phyloP scores from a whole-genome alignment of 2,113 vertebrate species.

The Ondatra zibethicus region DNA sequence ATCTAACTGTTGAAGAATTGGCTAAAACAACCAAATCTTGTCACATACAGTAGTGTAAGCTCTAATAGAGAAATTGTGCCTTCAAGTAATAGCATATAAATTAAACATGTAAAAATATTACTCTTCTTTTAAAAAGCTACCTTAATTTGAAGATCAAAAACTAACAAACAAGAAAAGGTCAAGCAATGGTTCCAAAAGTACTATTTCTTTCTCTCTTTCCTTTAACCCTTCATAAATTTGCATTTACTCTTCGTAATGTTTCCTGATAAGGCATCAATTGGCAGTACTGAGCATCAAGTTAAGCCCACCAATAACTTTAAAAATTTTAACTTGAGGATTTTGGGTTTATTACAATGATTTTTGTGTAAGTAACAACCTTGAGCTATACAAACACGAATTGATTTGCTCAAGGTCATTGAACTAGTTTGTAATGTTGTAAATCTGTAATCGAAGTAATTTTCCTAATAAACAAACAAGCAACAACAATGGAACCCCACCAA shows the following conservation, averaged over 20 bases:
- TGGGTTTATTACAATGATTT: conserved; percentile 8
- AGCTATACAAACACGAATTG: not conserved
- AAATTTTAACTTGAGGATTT: not conserved
- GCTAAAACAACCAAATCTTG: not conserved
- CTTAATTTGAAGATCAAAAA: not conserved
- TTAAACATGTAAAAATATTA: not conserved
- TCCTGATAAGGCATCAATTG: not conserved
- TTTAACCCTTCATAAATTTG: not conserved
- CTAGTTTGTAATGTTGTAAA: conserved; percentile 21
- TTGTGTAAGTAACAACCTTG: not conserved
- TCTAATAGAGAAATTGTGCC: not conserved
- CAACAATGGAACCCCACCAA: not conserved
- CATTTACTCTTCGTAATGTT: not conserved
- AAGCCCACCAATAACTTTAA: not conserved
- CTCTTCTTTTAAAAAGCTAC: not conserved
- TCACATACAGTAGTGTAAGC: no score
- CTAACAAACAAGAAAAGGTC: not conserved
- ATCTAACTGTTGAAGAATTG: no score
- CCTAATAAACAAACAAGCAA: not conserved
- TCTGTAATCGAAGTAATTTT: conserved; percentile 5
- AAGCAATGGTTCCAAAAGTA: not conserved
- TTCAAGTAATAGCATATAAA: not conserved
- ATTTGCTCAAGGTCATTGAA: conserved; percentile 45
- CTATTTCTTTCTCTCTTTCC: not conserved
- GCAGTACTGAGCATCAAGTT: not conserved